These are phyloP conservation scores for Hofmannophila pseudospretella DNA, from an alignment of 2,888 invertebrate genomes.

Conservation along the genomic window DNA sequence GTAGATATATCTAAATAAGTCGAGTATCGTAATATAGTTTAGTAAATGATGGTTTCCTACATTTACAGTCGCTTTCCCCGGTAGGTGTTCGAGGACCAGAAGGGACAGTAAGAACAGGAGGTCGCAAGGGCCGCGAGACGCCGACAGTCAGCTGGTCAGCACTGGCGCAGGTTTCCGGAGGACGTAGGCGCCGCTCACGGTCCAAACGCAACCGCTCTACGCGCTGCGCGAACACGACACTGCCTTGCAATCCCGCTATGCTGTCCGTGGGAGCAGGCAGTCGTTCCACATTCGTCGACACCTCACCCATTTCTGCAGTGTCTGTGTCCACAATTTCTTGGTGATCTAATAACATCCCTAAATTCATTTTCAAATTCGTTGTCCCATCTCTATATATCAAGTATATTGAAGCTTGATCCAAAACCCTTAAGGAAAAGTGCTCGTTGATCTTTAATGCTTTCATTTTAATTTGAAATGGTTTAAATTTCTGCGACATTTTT, in stretches of 20 bases:
- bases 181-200: conserved; percentile 40
- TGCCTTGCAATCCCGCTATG: conserved; percentile 48
- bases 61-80: conserved; percentile 25
- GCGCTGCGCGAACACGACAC: conserved; percentile 45
- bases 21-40: conserved; percentile 50
- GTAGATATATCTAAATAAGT: conserved; percentile 23
- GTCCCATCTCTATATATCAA: conserved; percentile 58
- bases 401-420: conserved; percentile 62
- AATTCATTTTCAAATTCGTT: conserved; percentile 57
- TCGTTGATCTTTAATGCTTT: conserved; percentile 69
- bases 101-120: conserved; percentile 21
- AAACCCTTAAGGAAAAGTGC: conserved; percentile 55
- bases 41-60: conserved; percentile 31
- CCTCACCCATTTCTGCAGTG: conserved; percentile 32
- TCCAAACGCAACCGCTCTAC: conserved; percentile 39
- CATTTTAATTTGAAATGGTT: conserved; percentile 67
- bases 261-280: conserved; percentile 54
- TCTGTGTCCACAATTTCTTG: conserved; percentile 69
- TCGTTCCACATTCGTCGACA: conserved; percentile 33
- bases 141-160: conserved; percentile 40
- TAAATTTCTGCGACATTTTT: conserved; percentile 53
- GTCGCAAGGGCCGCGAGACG: conserved; percentile 36
- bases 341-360: conserved; percentile 71
- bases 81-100: conserved; percentile 1
- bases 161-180: conserved; percentile 30